Base-by-base conservation (phyloP, 2,888 invertebrate species). In the Chouioia cunea region DNA sequence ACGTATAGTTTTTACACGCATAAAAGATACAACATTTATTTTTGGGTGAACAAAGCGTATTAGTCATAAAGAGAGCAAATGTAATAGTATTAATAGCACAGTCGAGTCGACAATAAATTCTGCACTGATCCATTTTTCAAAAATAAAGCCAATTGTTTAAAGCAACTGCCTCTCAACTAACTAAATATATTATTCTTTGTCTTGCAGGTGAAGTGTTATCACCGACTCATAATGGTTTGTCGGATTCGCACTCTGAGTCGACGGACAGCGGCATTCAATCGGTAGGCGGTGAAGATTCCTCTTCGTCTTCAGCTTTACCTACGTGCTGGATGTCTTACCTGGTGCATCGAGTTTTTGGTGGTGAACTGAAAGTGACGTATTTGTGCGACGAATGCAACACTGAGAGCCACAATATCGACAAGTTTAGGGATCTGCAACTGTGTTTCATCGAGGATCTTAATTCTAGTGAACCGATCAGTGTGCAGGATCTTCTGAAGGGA, bases 371-470 rank as follows among this genome's bases (percentile, higher is more conserved):
- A 8, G 93, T 93, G 0, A 91, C 91, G 0, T 91, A 93, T 44
- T 90, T 90, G 76, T 96, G 96, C 82, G 88, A 90, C 16, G 89
- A 88, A 62, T 96, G 96, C 81, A 88, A 89, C 65, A 90, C 90
- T 6, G 90, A 91, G 67, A 94, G 94, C 0, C 89, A 91, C 66
- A 92, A 92, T 23, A 90, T 90, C 0, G 95, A 96, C 82, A 90
- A 90, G 63, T 96, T 96, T 86, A 90, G 93, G 4, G 96, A 96
- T 77, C 86, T 96, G 15, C 93, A 93, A 77, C 86, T 94, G 1
- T 91, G 93, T 0, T 93, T 93, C 85, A 93, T 93, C 0, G 90
- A 91, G 44, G 81, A 81, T 62, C 80, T 82, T 65, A 77, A 76
- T 16, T 80, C 79, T 46, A 81, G 79, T 50, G 83, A 85, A 6